Conservation (phyloP, 2,113 vertebrate species). For the Zeus faber region DNA sequence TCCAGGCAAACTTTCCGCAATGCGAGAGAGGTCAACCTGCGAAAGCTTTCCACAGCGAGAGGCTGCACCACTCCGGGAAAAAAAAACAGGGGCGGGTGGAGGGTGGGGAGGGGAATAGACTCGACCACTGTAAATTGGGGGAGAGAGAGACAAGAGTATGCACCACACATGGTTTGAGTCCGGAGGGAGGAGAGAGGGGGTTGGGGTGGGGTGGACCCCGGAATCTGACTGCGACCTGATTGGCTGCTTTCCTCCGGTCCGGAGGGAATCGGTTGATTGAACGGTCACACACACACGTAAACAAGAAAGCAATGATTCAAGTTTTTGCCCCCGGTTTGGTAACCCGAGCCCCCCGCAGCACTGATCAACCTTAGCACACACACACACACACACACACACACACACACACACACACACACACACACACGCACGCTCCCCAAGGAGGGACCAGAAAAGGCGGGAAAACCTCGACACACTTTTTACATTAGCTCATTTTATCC, state of each 20-base stretch:
- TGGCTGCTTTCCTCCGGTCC: slow-evolving; percentile 39
- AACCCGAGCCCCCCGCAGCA: slow-evolving; percentile 51
- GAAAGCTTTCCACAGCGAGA: slow-evolving; percentile 29
- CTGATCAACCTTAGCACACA: slow-evolving; percentile 47
- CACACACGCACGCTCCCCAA: slow-evolving; percentile 29
- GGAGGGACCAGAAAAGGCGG: slow-evolving; percentile 32
- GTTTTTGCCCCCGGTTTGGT: slow-evolving; percentile 46
- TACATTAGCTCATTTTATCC: slow-evolving; percentile 34
- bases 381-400: slow-evolving; percentile 17
- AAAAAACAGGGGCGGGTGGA: slow-evolving; percentile 12
- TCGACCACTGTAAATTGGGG: slow-evolving; percentile 27
- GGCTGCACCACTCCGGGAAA: slow-evolving; percentile 46
- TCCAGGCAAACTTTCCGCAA: slow-evolving; percentile 19
- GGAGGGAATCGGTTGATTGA: slow-evolving; percentile 27
- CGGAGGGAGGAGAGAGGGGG: slow-evolving; percentile 27
- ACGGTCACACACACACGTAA: slow-evolving; percentile 5
- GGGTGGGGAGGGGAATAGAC: slow-evolving; percentile 43
- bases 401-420: slow-evolving; percentile 3
- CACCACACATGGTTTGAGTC: slow-evolving; percentile 64
- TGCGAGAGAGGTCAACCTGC: slow-evolving; percentile 40
- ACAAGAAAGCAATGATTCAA: slow-evolving; percentile 20
- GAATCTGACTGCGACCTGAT: slow-evolving; percentile 39
- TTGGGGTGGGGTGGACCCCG: slow-evolving; percentile 22
- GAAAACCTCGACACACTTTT: slow-evolving; percentile 51
- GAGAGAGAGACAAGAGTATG: slow-evolving; percentile 19